A percentile compares a stretch with the other conserved stretches of the same genome.
Conservation (phyloP, 1,140 invertebrate species). For the Hypothenemus hampei region DNA sequence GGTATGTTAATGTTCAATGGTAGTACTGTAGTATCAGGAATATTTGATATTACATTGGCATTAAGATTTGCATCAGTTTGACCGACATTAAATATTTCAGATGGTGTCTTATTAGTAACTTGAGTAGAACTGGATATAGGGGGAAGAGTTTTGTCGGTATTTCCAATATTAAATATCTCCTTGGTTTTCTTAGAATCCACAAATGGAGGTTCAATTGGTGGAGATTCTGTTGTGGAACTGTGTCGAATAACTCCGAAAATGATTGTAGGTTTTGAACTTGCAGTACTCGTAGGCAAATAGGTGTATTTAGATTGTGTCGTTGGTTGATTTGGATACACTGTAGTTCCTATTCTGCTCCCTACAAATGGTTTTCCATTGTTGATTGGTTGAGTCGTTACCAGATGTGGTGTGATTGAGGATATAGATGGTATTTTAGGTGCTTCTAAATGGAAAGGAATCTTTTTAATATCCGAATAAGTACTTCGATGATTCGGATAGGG, state of each 20-base stretch:
- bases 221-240: slow-evolving; percentile 5
- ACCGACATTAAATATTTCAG: slow-evolving; percentile 25
- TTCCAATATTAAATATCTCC: not conserved
- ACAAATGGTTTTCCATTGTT: slow-evolving; percentile 41
- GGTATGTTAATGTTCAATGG: slow-evolving; percentile 10
- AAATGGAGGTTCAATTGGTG: slow-evolving; percentile 13
- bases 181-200: not conserved
- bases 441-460: slow-evolving; percentile 31
- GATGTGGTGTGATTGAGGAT: slow-evolving; percentile 39
- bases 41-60: slow-evolving; percentile 5
- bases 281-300: slow-evolving; percentile 18
- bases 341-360: slow-evolving; percentile 34
- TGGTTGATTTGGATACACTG: slow-evolving; percentile 14
- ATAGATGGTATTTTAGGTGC: slow-evolving; percentile 32
- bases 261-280: slow-evolving; percentile 7
- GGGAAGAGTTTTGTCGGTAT: slow-evolving; percentile 10
- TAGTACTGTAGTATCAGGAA: not conserved
- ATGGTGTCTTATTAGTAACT: slow-evolving; percentile 19
- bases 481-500: slow-evolving; percentile 38
- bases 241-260: slow-evolving; percentile 21
- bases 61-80: slow-evolving; percentile 23
- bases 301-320: slow-evolving; percentile 22
- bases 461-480: slow-evolving; percentile 39
- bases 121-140: slow-evolving; percentile 6
- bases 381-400: slow-evolving; percentile 36